phyloP scores from a whole-genome alignment of 2,113 vertebrate species.

The Xenopus borealis region DNA sequence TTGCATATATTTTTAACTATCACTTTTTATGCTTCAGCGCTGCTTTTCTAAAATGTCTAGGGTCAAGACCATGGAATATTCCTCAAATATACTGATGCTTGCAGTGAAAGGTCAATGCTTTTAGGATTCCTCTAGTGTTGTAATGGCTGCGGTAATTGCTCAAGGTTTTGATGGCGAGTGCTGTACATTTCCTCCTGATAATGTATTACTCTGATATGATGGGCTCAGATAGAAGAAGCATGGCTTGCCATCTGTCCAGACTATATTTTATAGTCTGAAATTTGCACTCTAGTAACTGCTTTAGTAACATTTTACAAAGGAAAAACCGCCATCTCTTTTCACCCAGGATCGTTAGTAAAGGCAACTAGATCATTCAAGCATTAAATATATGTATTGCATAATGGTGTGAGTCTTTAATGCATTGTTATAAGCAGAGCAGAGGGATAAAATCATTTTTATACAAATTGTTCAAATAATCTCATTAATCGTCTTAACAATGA shows the following conservation, averaged over 20 bases:
- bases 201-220: constrained; percentile 42
- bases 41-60: background rate
- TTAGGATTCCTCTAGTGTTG: constrained; percentile 40
- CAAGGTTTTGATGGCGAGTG: constrained; percentile 1
- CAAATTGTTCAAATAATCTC: background rate
- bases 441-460: constrained; percentile 32
- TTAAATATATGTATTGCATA: constrained; percentile 48
- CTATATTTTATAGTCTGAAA: constrained; percentile 49
- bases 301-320: constrained; percentile 54
- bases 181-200: constrained; percentile 21
- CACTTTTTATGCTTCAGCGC: background rate
- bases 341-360: constrained; percentile 40
- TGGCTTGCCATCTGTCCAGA: constrained; percentile 57
- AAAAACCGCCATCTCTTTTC: constrained; percentile 41
- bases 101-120: constrained; percentile 26
- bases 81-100: constrained; percentile 23
- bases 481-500: no score
- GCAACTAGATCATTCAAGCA: constrained; percentile 38
- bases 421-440: background rate
- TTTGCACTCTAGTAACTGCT: constrained; percentile 54
- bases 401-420: constrained; percentile 16
- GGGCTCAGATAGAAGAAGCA: constrained; percentile 39
- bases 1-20: no score
- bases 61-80: constrained; percentile 19
- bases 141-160: constrained; percentile 18